Conservation (phyloP, 2,888 invertebrate species). For the Phytoseiulus persimilis region DNA sequence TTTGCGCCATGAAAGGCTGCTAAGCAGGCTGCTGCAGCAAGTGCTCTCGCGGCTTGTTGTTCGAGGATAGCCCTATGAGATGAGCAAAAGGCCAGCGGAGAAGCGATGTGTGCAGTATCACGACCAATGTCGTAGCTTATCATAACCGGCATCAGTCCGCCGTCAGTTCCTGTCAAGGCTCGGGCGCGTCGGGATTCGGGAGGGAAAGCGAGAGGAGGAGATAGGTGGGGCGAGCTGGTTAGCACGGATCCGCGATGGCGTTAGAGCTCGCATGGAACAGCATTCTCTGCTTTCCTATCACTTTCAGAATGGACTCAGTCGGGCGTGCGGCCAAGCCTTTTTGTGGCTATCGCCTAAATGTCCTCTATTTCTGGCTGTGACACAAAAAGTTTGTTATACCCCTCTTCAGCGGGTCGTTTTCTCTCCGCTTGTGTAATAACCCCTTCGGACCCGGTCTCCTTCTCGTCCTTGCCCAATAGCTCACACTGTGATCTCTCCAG, state of each 20-base stretch:
- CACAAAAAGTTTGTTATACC: slow-evolving; percentile 31
- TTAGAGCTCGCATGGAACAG: neutral
- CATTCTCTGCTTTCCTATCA: neutral
- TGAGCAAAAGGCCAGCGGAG: no score
- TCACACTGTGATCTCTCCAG: no score
- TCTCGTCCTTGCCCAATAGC: neutral
- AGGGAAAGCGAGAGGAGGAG: neutral
- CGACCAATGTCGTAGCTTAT: no score
- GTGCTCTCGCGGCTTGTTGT: no score
- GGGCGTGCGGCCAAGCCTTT: neutral
- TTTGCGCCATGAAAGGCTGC: neutral
- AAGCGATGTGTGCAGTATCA: no score
- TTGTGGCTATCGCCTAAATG: neutral
- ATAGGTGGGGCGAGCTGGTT: neutral
- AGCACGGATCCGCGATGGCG: neutral
- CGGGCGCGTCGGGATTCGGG: no score
- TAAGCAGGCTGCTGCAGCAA: neutral
- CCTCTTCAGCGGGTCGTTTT: neutral
- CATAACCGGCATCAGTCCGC: no score
- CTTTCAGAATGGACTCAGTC: neutral
- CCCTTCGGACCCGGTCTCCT: neutral
- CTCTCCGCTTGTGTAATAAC: neutral
- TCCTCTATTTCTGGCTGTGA: slow-evolving; percentile 19
- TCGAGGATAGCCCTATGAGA: no score
- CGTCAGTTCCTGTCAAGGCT: no score